Conservation (phyloP, 64 coral and sea anemone genomes). For the Pocillopora verrucosa region DNA sequence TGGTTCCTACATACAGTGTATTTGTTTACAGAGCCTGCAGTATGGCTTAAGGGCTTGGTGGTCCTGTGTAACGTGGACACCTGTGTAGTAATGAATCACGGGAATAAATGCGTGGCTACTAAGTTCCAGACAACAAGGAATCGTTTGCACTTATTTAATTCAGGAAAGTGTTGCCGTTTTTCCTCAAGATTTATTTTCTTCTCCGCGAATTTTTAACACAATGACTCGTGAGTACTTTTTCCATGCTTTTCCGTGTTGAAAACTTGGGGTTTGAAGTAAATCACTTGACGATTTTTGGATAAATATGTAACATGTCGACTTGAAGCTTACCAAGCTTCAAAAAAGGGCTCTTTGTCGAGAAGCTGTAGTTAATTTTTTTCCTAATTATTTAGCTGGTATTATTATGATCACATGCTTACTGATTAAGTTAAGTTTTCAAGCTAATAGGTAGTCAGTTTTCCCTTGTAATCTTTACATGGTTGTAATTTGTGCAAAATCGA, state of each 20-base stretch:
- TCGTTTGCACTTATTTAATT: neutral
- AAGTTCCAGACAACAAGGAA: slow-evolving; percentile 7
- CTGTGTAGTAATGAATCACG: neutral
- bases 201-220: neutral
- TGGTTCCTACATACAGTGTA: no score
- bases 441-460: neutral
- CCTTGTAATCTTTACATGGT: neutral
- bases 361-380: neutral
- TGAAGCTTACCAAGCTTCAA: neutral
- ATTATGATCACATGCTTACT: neutral
- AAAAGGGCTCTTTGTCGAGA: neutral
- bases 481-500: no score
- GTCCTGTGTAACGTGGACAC: no score
- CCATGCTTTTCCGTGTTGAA: neutral
- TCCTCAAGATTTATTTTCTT: neutral
- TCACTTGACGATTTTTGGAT: neutral
- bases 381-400: neutral
- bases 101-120: slow-evolving; percentile 29
- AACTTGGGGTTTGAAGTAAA: neutral
- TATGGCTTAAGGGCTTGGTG: no score
- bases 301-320: neutral
- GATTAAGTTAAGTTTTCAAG: neutral
- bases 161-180: neutral
- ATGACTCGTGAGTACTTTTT: slow-evolving; percentile 44
- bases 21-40: no score